A percentile compares a stretch with the other conserved stretches of the same genome.
Evolutionary conservation across 2,797 vertebrate genomes (phyloP).

Genomic region (Labeo calbasu): DNA sequence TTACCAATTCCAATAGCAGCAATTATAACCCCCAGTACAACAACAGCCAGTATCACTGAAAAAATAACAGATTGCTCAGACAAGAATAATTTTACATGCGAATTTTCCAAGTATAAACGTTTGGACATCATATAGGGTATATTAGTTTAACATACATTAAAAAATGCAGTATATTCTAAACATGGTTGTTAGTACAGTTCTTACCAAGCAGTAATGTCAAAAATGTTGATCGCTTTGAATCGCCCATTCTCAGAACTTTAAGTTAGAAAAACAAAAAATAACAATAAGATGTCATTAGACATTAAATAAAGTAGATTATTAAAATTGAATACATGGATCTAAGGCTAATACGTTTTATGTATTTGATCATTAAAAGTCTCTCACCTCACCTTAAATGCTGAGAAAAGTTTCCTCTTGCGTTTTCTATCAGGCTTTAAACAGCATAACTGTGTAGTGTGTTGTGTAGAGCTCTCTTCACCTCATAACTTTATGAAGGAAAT

Average conservation of each 20-base stretch:
- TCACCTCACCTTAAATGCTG: not conserved
- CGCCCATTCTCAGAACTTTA: not conserved
- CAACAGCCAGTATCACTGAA: not conserved
- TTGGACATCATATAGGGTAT: not conserved
- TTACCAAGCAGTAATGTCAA: constrained; percentile 4
- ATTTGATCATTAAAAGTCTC: not conserved
- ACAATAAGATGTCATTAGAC: not conserved
- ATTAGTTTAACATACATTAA: not conserved
- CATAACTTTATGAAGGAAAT: not conserved
- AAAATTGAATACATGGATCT: not conserved
- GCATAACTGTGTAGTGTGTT: not conserved
- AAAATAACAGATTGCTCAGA: not conserved
- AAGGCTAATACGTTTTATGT: not conserved
- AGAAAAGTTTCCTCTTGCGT: not conserved
- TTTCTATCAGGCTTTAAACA: not conserved
- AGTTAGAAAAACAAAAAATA: not conserved
- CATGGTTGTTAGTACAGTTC: not conserved
- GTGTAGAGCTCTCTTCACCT: not conserved
- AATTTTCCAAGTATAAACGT: not conserved
- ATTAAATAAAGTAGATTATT: not conserved
- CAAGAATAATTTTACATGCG: not conserved
- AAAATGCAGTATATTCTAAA: not conserved
- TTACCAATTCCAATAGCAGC: constrained; percentile 24
- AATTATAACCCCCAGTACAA: not conserved
- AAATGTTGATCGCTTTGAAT: not conserved